Conservation (phyloP, 64 coral and sea anemone species). For the Pocillopora damicornis region DNA sequence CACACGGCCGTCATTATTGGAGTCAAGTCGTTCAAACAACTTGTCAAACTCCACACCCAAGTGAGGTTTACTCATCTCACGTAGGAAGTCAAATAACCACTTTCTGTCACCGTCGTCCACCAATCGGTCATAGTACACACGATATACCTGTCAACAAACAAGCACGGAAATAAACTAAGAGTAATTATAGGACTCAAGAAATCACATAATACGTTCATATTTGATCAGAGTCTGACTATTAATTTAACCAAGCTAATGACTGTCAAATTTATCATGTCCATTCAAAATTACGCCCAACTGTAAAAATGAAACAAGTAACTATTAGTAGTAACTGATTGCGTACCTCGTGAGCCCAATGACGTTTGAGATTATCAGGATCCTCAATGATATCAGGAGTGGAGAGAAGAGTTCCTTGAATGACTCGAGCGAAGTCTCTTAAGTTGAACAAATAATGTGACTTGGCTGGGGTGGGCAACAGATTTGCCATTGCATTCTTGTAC, state of each 20-base stretch:
- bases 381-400: slow-evolving; percentile 79
- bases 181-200: too few species aligned
- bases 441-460: slow-evolving; percentile 99
- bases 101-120: slow-evolving; percentile 83
- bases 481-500: slow-evolving; percentile 90
- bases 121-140: slow-evolving; percentile 97
- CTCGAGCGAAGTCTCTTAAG: slow-evolving; percentile 94
- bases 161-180: neutral
- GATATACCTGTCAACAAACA: slow-evolving; percentile 67
- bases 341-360: slow-evolving; percentile 93
- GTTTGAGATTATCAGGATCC: slow-evolving; percentile 78
- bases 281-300: too few species aligned
- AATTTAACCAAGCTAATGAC: too few species aligned
- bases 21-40: slow-evolving; percentile 76
- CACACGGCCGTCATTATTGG: slow-evolving; percentile 73
- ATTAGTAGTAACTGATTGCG: neutral
- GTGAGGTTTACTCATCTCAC: slow-evolving; percentile 65
- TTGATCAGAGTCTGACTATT: too few species aligned
- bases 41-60: slow-evolving; percentile 88
- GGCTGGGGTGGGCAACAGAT: slow-evolving; percentile 88
- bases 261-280: too few species aligned
- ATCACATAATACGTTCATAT: too few species aligned
- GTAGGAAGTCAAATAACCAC: slow-evolving; percentile 75
- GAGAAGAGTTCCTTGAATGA: slow-evolving; percentile 93
- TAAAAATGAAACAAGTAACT: too few species aligned